Evolutionary conservation across 2,113 vertebrate species (phyloP).

Genomic region (Suncus etruscus): DNA sequence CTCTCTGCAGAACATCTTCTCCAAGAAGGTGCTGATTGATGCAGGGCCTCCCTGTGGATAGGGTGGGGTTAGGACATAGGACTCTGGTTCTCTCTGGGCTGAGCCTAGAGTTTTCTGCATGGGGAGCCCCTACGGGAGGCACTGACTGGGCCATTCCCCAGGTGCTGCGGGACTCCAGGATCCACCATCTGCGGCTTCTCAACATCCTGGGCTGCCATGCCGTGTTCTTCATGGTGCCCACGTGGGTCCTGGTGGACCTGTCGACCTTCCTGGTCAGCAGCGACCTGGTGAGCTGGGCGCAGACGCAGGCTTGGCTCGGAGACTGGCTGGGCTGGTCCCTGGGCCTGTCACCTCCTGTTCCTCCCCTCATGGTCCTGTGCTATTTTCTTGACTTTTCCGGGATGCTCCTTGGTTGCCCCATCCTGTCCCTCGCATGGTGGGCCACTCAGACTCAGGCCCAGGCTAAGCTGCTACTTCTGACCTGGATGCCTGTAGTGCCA

Average conservation of each 20-base stretch:
- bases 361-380: too few relatives aligned
- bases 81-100: too few relatives aligned
- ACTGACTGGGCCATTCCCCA: slow-evolving; percentile 71
- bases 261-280: slow-evolving; percentile 95
- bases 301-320: too few relatives aligned
- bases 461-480: too few relatives aligned
- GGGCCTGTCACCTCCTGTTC: neutral
- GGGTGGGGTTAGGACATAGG: too few relatives aligned
- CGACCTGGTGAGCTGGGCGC: slow-evolving; percentile 91
- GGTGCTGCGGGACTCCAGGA: slow-evolving; percentile 95
- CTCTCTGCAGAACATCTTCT: slow-evolving; percentile 99
- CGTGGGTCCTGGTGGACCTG: slow-evolving; percentile 97
- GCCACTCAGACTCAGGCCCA: too few relatives aligned
- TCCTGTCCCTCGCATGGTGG: too few relatives aligned
- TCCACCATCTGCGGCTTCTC: slow-evolving; percentile 96
- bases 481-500: too few relatives aligned
- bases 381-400: too few relatives aligned
- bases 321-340: neutral
- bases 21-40: slow-evolving; percentile 93
- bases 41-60: neutral
- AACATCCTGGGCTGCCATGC: slow-evolving; percentile 97
- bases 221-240: slow-evolving; percentile 97
- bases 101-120: too few relatives aligned
- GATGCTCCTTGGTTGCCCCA: too few relatives aligned
- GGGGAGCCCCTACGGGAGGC: too few relatives aligned